Percentiles rank a stretch among this genome's conserved stretches.
These are phyloP conservation scores for Nymphicus hollandicus DNA, from an alignment of 2,113 vertebrate genomes.

Conservation along the genomic window DNA sequence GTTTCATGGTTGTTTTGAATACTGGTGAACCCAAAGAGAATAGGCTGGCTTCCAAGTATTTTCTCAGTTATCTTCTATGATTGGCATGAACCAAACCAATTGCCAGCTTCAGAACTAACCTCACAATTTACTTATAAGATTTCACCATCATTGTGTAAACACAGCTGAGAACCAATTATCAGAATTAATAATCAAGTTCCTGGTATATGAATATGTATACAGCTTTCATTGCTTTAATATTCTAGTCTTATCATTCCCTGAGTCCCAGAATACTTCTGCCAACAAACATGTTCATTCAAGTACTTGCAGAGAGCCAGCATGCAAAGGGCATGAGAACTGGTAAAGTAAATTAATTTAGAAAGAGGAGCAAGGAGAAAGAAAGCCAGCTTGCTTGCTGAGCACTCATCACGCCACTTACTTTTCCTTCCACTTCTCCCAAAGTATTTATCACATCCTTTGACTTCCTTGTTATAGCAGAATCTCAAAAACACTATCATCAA, in stretches of 20 bases:
- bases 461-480: background rate
- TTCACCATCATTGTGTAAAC: conserved; percentile 3
- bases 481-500: background rate
- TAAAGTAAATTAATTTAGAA: background rate
- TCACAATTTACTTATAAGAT: conserved; percentile 14
- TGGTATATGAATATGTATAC: conserved; percentile 43
- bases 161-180: conserved; percentile 60
- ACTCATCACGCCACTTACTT: background rate
- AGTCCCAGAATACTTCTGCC: conserved; percentile 22
- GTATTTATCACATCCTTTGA: background rate
- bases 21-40: background rate
- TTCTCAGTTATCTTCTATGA: background rate
- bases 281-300: conserved; percentile 50
- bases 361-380: background rate
- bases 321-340: background rate
- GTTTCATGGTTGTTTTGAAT: background rate
- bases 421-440: background rate
- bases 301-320: background rate
- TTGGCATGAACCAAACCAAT: background rate
- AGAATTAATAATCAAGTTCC: conserved; percentile 47
- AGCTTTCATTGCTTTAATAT: conserved; percentile 33
- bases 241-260: background rate
- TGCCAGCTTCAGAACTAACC: conserved; percentile 36
- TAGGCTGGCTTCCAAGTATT: conserved; percentile 10
- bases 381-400: background rate